Base-by-base conservation (phyloP, 2,113 vertebrate genomes). In the Shinisaurus crocodilurus region DNA sequence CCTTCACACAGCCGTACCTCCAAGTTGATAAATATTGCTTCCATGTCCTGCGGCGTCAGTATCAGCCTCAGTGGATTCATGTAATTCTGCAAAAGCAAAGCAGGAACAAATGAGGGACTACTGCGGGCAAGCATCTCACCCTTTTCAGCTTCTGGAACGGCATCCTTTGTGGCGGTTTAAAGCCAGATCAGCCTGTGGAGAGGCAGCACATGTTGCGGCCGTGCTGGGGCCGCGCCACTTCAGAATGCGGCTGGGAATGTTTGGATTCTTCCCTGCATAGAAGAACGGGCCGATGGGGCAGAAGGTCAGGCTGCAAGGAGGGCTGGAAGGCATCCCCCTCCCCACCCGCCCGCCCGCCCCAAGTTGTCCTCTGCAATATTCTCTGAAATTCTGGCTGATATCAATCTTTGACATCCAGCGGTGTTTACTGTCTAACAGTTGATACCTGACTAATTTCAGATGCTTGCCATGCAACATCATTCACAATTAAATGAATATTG, bases 1-100 rank as follows among this genome's bases (percentile, higher is more conserved):
- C 60, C 3, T 63, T 88, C 1, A 69, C 27, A 29, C 0, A 0
- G 0, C 0, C 1, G 94, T 94, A 99, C 99, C 98, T 99, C 99
- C 80, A 99, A 95, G 93, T 99, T 99, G 95, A 99, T 98, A 93
- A 99, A 99, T 95, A 99, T 98, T 4, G 98, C 97, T 48, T 98
- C 98, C 98, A 99, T 98, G 84, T 99, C 99, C 0, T 98, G 97
- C 0, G 98, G 97, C 91, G 95, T 98, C 94, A 99, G 97, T 15
- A 99, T 98, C 93, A 97, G 97, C 95, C 98, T 98, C 96, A 99
- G 89, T 0, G 99, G 99, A 83, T 97, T 98, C 98, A 99, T 98
- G 57, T 99, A 99, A 94, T 98, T 99, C 99, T 99, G 97, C 7
- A 95, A 94, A 90, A 93, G 60, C 84, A 29, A 95, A 89, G 89